Evolutionary conservation across 2,888 invertebrate species (phyloP).

Genomic region (Homarus gammarus): DNA sequence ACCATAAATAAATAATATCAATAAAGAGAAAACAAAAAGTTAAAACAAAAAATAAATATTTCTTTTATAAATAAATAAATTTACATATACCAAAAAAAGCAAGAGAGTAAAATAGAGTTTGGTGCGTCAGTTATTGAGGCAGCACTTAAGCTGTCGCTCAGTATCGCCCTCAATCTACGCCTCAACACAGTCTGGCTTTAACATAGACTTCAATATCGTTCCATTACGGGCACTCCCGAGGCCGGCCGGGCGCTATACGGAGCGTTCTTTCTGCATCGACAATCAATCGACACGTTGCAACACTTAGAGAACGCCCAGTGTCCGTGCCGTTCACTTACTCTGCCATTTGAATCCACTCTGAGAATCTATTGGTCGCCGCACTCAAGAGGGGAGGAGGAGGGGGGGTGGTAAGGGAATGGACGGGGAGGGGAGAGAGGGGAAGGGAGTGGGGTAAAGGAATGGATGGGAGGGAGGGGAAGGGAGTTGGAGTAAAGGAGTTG

Average conservation of each 20-base stretch:
- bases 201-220: slow-evolving; percentile 42
- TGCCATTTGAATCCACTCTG: slow-evolving; percentile 50
- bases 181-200: slow-evolving; percentile 11
- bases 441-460: not conserved
- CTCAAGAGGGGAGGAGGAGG: not conserved
- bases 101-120: not conserved
- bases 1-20: too few relatives aligned
- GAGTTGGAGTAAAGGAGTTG: not conserved
- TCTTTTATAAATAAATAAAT: too few relatives aligned
- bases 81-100: too few relatives aligned
- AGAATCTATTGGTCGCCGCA: slow-evolving; percentile 34
- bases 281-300: slow-evolving; percentile 51
- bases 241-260: slow-evolving; percentile 9
- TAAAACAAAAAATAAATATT: too few relatives aligned
- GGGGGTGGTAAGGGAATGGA: not conserved
- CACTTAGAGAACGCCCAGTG: slow-evolving; percentile 40
- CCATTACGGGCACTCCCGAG: slow-evolving; percentile 43
- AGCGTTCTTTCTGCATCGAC: slow-evolving; percentile 44
- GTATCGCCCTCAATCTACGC: slow-evolving; percentile 17
- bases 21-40: too few relatives aligned
- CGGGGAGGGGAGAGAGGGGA: not conserved
- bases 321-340: slow-evolving; percentile 26
- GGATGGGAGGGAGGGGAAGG: not conserved
- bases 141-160: slow-evolving; percentile 32
- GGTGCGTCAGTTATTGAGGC: not conserved